Evolutionary conservation across 2,888 invertebrate species (phyloP).

Genomic region (Cosmopolites sordidus): DNA sequence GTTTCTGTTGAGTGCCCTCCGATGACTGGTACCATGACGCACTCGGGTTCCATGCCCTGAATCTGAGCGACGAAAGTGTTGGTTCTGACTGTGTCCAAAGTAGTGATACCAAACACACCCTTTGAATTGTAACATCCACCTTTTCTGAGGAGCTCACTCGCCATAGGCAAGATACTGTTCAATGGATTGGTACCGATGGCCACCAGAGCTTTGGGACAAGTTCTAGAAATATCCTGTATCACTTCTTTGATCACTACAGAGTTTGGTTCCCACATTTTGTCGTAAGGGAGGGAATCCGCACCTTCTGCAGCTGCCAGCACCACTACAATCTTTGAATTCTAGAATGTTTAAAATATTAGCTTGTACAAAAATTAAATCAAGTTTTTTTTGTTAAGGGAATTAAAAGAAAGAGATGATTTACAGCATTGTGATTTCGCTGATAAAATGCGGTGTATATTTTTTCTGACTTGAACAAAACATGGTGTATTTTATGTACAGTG

Average conservation of each 20-base stretch:
- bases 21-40: slow-evolving; percentile 68
- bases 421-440: too few relatives aligned
- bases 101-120: slow-evolving; percentile 69
- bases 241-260: slow-evolving; percentile 39
- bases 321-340: slow-evolving; percentile 41
- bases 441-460: too few relatives aligned
- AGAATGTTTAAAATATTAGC: slow-evolving; percentile 8
- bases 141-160: slow-evolving; percentile 62
- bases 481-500: neutral
- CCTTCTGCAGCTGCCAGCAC: slow-evolving; percentile 37
- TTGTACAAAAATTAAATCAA: neutral
- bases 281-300: slow-evolving; percentile 28
- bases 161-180: slow-evolving; percentile 68
- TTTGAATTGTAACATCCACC: slow-evolving; percentile 60
- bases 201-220: slow-evolving; percentile 47
- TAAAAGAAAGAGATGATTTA: too few relatives aligned
- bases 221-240: slow-evolving; percentile 32
- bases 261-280: slow-evolving; percentile 40
- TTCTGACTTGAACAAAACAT: too few relatives aligned
- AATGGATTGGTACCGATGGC: slow-evolving; percentile 53
- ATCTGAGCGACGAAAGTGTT: slow-evolving; percentile 70
- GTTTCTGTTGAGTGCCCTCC: slow-evolving; percentile 75
- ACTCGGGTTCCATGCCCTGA: slow-evolving; percentile 58
- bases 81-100: slow-evolving; percentile 67
- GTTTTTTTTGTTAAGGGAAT: too few relatives aligned